These are phyloP conservation scores for Branchellion lobata DNA, from an alignment of 2,888 invertebrate species.

Conservation along the genomic window DNA sequence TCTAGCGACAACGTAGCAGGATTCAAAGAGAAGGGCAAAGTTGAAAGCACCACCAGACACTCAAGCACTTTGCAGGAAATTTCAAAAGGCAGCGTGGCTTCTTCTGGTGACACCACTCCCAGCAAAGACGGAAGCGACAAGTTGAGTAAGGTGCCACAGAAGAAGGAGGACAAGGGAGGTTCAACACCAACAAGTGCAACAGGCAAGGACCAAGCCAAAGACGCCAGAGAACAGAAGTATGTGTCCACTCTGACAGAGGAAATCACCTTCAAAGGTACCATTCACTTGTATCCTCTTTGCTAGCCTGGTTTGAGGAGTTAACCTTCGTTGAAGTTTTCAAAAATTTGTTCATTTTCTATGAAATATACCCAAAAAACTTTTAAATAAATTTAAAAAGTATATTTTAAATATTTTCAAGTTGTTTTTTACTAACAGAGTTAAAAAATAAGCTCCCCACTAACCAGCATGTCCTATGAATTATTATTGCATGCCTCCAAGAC, in stretches of 20 bases:
- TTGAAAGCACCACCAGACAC: background rate
- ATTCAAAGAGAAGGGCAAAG: background rate
- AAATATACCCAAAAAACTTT: background rate
- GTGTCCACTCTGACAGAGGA: slow-evolving; percentile 46
- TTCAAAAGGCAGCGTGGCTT: slow-evolving; percentile 4
- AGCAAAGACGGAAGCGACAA: background rate
- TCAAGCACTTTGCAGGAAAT: background rate
- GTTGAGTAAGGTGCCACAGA: background rate
- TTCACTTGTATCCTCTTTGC: too few relatives aligned
- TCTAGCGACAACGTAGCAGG: background rate
- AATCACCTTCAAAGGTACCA: slow-evolving; percentile 46
- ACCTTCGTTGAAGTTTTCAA: slow-evolving; percentile 5
- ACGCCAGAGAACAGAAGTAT: slow-evolving; percentile 30
- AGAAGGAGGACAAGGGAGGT: background rate
- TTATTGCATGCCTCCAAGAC: slow-evolving; percentile 24
- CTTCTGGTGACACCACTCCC: background rate
- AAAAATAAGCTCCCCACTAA: background rate
- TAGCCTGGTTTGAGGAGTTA: too few relatives aligned
- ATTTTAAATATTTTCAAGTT: background rate
- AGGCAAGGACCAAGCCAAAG: background rate
- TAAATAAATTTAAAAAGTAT: background rate
- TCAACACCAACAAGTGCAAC: background rate
- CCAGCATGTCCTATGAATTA: slow-evolving; percentile 6
- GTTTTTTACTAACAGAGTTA: slow-evolving; percentile 23
- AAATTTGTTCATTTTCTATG: background rate